Conservation (phyloP, 2,113 vertebrate species). For the Oncorhynchus gorbuscha region DNA sequence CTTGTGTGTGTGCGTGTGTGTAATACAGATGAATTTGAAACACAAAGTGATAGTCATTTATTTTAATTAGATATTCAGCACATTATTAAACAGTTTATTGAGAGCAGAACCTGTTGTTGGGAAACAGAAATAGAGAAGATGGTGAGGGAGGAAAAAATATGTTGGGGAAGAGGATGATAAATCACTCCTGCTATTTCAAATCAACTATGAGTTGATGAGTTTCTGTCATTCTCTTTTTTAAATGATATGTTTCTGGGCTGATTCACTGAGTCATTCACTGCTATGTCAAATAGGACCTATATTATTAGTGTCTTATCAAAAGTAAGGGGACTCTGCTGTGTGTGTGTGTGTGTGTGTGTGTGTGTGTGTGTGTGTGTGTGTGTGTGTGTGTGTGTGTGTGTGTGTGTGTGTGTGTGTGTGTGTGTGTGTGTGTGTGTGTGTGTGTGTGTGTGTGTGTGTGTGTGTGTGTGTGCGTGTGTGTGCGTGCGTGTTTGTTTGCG, state of each 20-base stretch:
- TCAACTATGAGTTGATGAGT: no score
- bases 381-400: neutral
- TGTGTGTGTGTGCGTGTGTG: no score
- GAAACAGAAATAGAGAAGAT: neutral
- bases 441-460: no score
- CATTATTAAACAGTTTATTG: conserved; percentile 36
- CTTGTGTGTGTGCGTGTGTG: conserved; percentile 11
- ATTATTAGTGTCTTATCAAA: no score
- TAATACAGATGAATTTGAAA: conserved; percentile 34
- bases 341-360: conserved; percentile 4
- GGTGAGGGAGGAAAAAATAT: neutral
- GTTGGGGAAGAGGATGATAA: no score
- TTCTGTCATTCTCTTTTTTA: no score
- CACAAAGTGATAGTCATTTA: conserved; percentile 54
- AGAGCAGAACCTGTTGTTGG: neutral
- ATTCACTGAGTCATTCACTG: neutral
- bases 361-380: conserved; percentile 5
- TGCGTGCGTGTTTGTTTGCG: neutral
- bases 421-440: no score
- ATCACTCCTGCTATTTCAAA: no score
- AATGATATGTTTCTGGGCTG: neutral
- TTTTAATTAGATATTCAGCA: conserved; percentile 61
- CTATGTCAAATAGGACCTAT: no score
- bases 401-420: no score
- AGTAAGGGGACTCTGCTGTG: neutral